These are phyloP conservation scores for Clivina fossor DNA, from an alignment of 2,888 invertebrate genomes.

Conservation along the genomic window DNA sequence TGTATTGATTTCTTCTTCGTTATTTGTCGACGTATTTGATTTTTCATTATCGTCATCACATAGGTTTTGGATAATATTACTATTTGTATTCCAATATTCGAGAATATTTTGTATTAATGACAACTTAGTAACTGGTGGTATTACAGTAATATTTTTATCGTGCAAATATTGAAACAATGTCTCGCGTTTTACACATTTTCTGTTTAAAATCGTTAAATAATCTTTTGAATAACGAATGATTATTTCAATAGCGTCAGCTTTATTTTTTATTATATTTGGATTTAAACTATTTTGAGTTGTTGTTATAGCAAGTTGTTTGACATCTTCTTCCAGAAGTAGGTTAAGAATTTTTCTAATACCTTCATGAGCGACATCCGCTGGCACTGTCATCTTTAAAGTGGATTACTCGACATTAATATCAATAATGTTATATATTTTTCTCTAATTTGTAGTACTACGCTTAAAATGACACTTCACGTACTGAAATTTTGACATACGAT, in stretches of 20 bases:
- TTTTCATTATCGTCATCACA: constrained; percentile 13
- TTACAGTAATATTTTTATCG: constrained; percentile 52
- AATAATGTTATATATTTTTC: background rate
- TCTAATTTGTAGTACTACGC: background rate
- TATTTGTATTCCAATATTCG: constrained; percentile 50
- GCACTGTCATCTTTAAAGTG: too few relatives aligned
- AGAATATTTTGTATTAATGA: constrained; percentile 55
- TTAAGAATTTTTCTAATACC: constrained; percentile 38
- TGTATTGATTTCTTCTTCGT: constrained; percentile 46
- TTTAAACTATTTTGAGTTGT: constrained; percentile 28
- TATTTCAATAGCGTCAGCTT: constrained; percentile 57
- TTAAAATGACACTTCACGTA: background rate
- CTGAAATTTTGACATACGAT: constrained; percentile 7
- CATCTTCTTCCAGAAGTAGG: constrained; percentile 20
- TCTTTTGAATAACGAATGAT: constrained; percentile 57
- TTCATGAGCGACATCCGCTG: too few relatives aligned
- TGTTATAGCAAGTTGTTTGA: constrained; percentile 23
- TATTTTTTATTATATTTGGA: constrained; percentile 11
- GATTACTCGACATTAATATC: constrained; percentile 28
- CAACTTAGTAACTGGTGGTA: constrained; percentile 56
- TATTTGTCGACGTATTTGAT: constrained; percentile 12
- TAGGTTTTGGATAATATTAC: constrained; percentile 9
- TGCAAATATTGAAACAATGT: constrained; percentile 59
- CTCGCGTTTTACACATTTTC: constrained; percentile 58
- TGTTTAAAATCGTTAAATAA: constrained; percentile 54